phyloP scores from a whole-genome alignment of 2,113 vertebrate species.

The Nycticryphes semicollaris region DNA sequence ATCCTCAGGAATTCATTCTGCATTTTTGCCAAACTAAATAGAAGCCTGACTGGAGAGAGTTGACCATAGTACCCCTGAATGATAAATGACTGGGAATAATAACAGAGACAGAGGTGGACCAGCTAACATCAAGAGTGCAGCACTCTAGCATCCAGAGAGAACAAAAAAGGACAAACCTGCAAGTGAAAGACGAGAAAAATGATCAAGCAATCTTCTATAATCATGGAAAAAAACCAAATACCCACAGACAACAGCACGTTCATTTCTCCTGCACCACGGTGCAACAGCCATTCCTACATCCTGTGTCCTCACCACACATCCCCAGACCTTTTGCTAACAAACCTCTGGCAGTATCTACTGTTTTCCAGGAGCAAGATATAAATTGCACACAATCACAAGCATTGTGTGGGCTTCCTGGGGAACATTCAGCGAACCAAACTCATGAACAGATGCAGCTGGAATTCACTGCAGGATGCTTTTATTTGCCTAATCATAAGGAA shows the following conservation, averaged over 20 bases:
- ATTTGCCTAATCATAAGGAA: not conserved
- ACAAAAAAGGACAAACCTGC: not conserved
- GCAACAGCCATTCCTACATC: not conserved
- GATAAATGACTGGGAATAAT: not conserved
- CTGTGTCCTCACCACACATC: not conserved
- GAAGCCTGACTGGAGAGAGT: not conserved
- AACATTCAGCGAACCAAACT: not conserved
- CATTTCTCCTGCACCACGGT: not conserved
- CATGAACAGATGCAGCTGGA: conserved; percentile 3
- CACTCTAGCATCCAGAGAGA: not conserved
- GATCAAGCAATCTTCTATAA: not conserved
- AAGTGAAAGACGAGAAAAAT: not conserved
- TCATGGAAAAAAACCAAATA: not conserved
- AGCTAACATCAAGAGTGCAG: not conserved
- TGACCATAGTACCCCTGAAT: not conserved
- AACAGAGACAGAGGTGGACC: not conserved
- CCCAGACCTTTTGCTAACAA: not conserved
- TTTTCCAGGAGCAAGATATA: not conserved
- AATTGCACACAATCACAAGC: not conserved
- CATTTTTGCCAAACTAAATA: not conserved
- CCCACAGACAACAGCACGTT: not conserved
- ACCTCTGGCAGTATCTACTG: not conserved
- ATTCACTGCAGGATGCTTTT: not conserved
- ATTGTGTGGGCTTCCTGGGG: not conserved
- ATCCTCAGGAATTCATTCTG: not conserved